phyloP scores from a whole-genome alignment of 92 coral and sea anemone genomes.

The Parazoanthus darwini region DNA sequence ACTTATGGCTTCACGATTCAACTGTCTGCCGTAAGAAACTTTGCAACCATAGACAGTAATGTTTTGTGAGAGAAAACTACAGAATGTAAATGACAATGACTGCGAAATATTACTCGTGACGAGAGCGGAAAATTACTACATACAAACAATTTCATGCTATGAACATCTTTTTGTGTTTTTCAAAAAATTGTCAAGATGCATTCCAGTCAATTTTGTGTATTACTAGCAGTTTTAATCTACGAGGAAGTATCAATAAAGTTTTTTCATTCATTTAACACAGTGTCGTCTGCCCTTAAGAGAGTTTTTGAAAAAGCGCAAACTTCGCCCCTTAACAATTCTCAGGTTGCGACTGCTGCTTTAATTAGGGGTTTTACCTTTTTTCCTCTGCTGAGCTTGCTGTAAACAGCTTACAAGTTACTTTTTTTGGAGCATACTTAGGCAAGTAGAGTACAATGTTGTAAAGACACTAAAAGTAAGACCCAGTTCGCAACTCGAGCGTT shows the following conservation, averaged over 20 bases:
- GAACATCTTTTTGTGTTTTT: background rate
- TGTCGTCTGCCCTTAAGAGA: constrained; percentile 7
- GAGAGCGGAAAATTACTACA: background rate
- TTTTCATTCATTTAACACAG: background rate
- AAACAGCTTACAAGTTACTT: background rate
- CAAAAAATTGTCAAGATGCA: no score
- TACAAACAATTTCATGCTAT: constrained; percentile 4
- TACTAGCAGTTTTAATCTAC: no score
- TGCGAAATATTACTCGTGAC: no score
- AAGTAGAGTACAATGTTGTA: background rate
- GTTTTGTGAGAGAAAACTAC: no score
- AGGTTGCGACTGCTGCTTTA: no score
- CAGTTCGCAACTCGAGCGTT: constrained; percentile 2
- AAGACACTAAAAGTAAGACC: background rate
- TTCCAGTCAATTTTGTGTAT: no score
- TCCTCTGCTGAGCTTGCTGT: constrained; percentile 1
- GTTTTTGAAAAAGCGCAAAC: constrained; percentile 6
- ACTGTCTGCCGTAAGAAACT: background rate
- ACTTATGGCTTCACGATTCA: constrained; percentile 1
- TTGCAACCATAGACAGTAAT: background rate
- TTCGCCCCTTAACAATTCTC: background rate
- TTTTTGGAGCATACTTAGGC: no score
- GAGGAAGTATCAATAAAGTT: no score
- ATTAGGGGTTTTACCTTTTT: background rate
- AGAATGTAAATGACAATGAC: no score